Base-by-base conservation (phyloP, 2,113 vertebrate genomes). In the Tachysurus fulvidraco region DNA sequence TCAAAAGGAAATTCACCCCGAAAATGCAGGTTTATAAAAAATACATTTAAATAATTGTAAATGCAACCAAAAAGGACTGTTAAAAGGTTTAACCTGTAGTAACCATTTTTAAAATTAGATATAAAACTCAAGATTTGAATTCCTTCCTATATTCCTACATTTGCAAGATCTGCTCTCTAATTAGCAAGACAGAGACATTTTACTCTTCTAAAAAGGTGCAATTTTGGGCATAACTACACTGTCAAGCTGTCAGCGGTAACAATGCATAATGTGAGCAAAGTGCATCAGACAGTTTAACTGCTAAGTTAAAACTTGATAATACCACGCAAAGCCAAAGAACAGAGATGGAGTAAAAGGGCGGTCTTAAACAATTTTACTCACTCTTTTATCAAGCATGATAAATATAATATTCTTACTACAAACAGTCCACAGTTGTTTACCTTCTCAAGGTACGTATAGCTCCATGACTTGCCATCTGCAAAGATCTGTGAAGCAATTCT, bases 381-480 rank as follows among this genome's bases (percentile, higher is more conserved):
- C 28, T 65, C 59, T 85, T 23, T 41, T 21, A 85, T 41, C 62
- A 67, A 64, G 28, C 79, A 74, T 46, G n/a, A 76, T 74, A 52
- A 30, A 60, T 13, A 77, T 36, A n/a, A 52, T 54, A 57, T 73
- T 82, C 36, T 23, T 65, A 11, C 80, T 65, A 83, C 21, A 52
- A 86, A 41, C 21, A 44, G 9, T 64, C 9, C 23, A 74, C 73
- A 57, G n/a, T 23, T 36, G 82, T 90, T 86, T 92, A 96, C 97
- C 95, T 98, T 98, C 92, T 97, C 97, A 28, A 99, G 93, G 85
- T 99, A 99, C 0, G 98, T 99, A 95, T 99, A 99, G 92, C 94
- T 98, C 98, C 98, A 99, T 0, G 97, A 97, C 91, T 98, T 99
- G 21, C 98, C 98, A 50, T 99, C 98, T 0, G 98, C 98, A 85